phyloP scores from a whole-genome alignment of 2,113 vertebrate genomes.

The Protobothrops flavoviridis region DNA sequence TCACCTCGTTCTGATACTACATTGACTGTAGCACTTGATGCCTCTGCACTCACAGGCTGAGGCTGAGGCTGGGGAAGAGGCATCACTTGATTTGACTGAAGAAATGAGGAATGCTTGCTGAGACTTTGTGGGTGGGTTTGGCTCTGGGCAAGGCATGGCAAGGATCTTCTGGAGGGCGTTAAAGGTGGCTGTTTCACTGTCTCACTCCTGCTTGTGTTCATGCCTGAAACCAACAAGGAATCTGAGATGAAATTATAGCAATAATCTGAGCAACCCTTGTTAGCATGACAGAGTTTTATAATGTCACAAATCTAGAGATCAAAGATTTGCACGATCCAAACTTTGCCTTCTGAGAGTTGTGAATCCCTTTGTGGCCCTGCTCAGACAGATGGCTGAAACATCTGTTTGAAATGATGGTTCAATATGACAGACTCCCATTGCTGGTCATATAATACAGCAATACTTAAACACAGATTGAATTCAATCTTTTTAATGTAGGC shows the following conservation, averaged over 20 bases:
- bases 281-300: background rate
- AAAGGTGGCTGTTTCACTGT: slow-evolving; percentile 89
- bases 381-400: background rate
- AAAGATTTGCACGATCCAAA: background rate
- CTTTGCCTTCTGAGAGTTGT: background rate
- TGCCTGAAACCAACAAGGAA: slow-evolving; percentile 75
- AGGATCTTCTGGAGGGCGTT: slow-evolving; percentile 90
- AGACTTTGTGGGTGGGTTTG: slow-evolving; percentile 89
- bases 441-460: background rate
- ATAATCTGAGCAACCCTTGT: background rate
- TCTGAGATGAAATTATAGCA: background rate
- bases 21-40: slow-evolving; percentile 46
- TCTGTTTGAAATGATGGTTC: too few relatives aligned
- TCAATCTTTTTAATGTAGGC: background rate
- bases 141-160: slow-evolving; percentile 92
- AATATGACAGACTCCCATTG: background rate
- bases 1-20: slow-evolving; percentile 67
- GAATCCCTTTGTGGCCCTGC: background rate
- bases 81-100: slow-evolving; percentile 67
- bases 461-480: background rate
- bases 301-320: background rate
- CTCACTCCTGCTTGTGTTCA: slow-evolving; percentile 95
- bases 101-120: slow-evolving; percentile 85
- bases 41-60: slow-evolving; percentile 58
- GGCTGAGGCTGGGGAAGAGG: slow-evolving; percentile 65